Base-by-base conservation (phyloP, 1,140 invertebrate species). In the Homalodisca vitripennis region DNA sequence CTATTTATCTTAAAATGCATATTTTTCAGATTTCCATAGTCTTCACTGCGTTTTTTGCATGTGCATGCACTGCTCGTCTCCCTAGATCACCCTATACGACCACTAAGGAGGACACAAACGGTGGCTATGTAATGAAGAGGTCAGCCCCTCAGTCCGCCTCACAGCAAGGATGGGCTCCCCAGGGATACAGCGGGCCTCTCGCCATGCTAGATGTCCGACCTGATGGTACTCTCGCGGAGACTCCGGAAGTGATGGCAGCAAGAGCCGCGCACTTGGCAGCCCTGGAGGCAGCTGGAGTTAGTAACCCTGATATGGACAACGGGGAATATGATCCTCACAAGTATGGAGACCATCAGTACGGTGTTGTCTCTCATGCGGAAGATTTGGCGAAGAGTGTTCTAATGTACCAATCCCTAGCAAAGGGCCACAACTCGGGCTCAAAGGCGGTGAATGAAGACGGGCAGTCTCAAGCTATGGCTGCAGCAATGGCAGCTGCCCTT, bases 181-280 rank as follows among this genome's bases (percentile, higher is more conserved):
- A 74, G 75, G 17, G 80, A 80, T 55, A 53, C 34, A 13, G 41
- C 57, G 31, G 24, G 26, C n/a, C 55, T 66, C 22, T 57, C 20
- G 65, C 63, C 34, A 30, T 31, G n/a, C 41, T 57, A 17, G 30
- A 27, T 20, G 30, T 84, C 1, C 84, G 84, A 24, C 81, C 82
- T 32, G 85, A 86, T 72, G 85, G 85, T 57, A 82, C 83, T 53
- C 83, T 87, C 63, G 76, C 82, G 6, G 84, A 86, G 68, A 85
- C 85, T 0, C 81, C 83, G 41, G 85, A 85, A 77, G 83, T 85
- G 6, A 81, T 82, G 47, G 81, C 81, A 41, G 84, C 84, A 51
- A 84, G 84, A 74, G 83, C 84, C 26, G 80, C 77, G 6, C 83
- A 84, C 51, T 84, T 86, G 2, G 83, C 84, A 65, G 82, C 83